Evolutionary conservation across 1,140 invertebrate species (phyloP), one percentile per base, ranked within the genome.

Genomic region (Chionoecetes opilio): DNA sequence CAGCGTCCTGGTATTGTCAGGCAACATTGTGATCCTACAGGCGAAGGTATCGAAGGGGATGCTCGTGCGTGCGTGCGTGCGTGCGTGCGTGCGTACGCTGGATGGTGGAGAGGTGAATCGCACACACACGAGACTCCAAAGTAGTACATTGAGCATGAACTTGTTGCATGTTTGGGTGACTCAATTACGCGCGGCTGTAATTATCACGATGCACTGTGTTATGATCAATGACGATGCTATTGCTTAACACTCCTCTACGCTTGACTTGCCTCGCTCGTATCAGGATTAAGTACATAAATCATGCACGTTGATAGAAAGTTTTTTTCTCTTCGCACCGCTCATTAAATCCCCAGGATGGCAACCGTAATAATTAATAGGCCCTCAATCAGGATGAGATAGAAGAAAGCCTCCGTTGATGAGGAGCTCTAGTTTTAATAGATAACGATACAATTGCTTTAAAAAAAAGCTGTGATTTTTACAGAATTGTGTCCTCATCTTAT

Each of bases 1-100:
- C 63, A 75, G n/a, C 63, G 63, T n/a, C 63, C 63, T 75, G 63
- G 21, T 75, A 75, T 75, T 75, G 63, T 75, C 63, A 75, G 63
- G 63, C n/a, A n/a, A 75, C 63, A 75, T 75, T 75, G 63, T 75
- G 63, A 26, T 75, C 21, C 3, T 53, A n/a, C 63, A 26, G 21
- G n/a, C 11, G 63, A 26, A 26, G 21, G 63, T 75, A 26, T n/a
- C n/a, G 63, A 2, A 75, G 63, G 63, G 26, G 63, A 21, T 75
- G 53, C 26, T 6, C 26, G 53, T 75, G 53, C 26, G 53, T 75
- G 53, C 26, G 53, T 75, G 53, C 26, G 53, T 75, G 53, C 26
- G 53, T 75, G 53, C 26, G 53, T 75, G 53, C 26, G 53, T 75
- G 53, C 26, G 53, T 75, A 21, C 21, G 9, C 41, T 75, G 53